These are phyloP conservation scores for Lucilia cuprina DNA, from an alignment of 1,140 invertebrate genomes.

Conservation along the genomic window DNA sequence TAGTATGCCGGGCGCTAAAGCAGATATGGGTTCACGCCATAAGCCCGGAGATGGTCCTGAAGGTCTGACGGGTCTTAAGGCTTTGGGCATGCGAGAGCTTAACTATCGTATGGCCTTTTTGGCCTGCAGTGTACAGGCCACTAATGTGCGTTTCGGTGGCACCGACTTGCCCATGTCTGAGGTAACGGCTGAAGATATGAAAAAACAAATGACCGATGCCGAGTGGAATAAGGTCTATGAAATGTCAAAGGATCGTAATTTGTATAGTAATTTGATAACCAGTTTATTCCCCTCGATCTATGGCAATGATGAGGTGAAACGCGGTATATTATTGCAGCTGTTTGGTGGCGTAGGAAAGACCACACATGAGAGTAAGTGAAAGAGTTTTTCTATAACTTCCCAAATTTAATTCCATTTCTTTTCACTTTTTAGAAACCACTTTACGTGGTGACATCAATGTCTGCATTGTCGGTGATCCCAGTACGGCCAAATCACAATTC, in stretches of 20 bases:
- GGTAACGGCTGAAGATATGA: conserved; percentile 88
- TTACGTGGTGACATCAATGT: conserved; percentile 97
- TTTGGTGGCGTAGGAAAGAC: conserved; percentile 97
- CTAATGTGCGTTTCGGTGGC: conserved; percentile 84
- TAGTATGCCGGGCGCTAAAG: conserved; percentile 83
- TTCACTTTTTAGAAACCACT: conserved; percentile 66
- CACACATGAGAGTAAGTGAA: conserved; percentile 79
- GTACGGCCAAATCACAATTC: conserved; percentile 97
- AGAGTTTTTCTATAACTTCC: background rate
- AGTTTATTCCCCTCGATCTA: conserved; percentile 97
- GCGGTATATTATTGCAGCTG: conserved; percentile 93
- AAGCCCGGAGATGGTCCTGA: conserved; percentile 80
- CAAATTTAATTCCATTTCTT: background rate
- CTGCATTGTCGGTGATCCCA: conserved; percentile 98
- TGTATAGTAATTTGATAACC: conserved; percentile 90
- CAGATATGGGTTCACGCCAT: conserved; percentile 81
- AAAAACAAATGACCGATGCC: conserved; percentile 91
- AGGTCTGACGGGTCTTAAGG: conserved; percentile 90
- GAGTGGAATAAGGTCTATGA: conserved; percentile 97
- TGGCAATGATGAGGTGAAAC: conserved; percentile 97
- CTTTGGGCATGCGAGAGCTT: conserved; percentile 93
- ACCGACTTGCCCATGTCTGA: conserved; percentile 80
- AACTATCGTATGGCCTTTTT: conserved; percentile 96
- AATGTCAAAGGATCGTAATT: conserved; percentile 93
- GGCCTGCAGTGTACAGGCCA: conserved; percentile 88